Conservation (phyloP, 92 coral and sea anemone genomes). For the Pocillopora grandis region DNA sequence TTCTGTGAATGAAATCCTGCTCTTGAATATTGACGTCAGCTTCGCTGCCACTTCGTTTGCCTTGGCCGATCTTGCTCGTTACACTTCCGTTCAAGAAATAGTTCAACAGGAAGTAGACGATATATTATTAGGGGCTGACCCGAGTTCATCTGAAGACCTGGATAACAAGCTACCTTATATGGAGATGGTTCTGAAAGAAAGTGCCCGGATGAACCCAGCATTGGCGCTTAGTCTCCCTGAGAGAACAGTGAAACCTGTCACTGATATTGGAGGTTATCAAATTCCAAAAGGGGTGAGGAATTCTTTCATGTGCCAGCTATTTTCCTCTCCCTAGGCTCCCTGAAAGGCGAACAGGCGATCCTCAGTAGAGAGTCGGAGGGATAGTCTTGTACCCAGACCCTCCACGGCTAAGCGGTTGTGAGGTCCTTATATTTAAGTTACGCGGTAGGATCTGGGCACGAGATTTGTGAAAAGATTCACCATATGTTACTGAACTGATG, state of each 20-base stretch:
- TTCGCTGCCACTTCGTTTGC: conserved; percentile 90
- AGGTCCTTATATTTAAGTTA: no score
- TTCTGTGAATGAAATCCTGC: conserved; percentile 81
- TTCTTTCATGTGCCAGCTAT: no score
- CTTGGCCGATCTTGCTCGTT: conserved; percentile 72
- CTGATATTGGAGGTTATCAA: conserved; percentile 79
- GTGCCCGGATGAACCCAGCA: conserved; percentile 93
- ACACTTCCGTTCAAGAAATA: conserved; percentile 64
- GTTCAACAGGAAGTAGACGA: conserved; percentile 76
- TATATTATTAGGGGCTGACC: conserved; percentile 69
- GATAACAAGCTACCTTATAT: conserved; percentile 78
- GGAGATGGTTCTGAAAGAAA: conserved; percentile 90
- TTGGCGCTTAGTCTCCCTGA: conserved; percentile 88
- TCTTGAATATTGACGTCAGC: conserved; percentile 86
- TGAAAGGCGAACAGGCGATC: no score
- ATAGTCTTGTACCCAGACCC: no score
- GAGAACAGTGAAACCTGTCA: conserved; percentile 76
- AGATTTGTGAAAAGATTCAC: no score
- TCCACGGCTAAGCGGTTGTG: no score
- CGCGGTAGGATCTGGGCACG: no score
- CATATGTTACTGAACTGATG: no score
- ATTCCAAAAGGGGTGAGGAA: conserved; percentile 87
- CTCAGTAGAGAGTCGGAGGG: no score
- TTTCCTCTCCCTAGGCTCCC: no score
- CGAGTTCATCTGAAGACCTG: conserved; percentile 62